Base-by-base conservation (phyloP, 2,113 vertebrate species). In the Anser cygnoides region DNA sequence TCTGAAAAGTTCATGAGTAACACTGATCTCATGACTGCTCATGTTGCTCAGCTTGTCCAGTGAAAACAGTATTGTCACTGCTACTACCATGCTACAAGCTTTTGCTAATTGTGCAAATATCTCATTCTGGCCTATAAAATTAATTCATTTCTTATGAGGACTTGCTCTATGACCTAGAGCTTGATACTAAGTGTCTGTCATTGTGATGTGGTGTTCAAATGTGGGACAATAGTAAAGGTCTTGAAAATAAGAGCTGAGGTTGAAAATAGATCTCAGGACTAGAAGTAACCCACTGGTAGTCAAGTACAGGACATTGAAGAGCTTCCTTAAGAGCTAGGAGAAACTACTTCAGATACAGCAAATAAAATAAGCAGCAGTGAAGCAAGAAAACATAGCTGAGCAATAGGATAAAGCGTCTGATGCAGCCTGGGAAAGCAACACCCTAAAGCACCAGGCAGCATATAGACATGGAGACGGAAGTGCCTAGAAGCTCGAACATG, bases 401-500 rank as follows among this genome's bases (percentile, higher is more conserved):
- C 49, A 57, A 10, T 11, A 26, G 62, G 20, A 74, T 20, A 79
- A 57, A 23, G 57, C 20, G 46, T 17, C 14, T 22, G 35, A n/a
- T 66, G 21, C 39, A 75, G 23, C 28, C 44, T 26, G 25, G 68
- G 68, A 67, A 76, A 62, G 11, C 25, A 58, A 5, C 19, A 62
- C 5, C 18, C 14, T 84, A 22, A 62, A 41, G 21, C 29, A 58
- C n/a, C 62, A 62, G 25, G 67, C 13, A 58, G 46, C 46, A 63
- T 0, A 0, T 10, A n/a, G 37, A 14, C 18, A 46, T 62, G 10
- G 22, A 17, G 6, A 23, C 31, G 33, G 44, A 71, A 79, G 20
- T 11, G 22, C 54, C 46, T 84, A 58, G 78, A 58, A 68, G 20
- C 13, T 54, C 20, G 37, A 43, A 49, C 1, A 2, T 22, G 23